Evolutionary conservation across 30 jellyfish, hydroid and myxozoan genomes (phyloP).

Genomic region (Catostylus mosaicus): DNA sequence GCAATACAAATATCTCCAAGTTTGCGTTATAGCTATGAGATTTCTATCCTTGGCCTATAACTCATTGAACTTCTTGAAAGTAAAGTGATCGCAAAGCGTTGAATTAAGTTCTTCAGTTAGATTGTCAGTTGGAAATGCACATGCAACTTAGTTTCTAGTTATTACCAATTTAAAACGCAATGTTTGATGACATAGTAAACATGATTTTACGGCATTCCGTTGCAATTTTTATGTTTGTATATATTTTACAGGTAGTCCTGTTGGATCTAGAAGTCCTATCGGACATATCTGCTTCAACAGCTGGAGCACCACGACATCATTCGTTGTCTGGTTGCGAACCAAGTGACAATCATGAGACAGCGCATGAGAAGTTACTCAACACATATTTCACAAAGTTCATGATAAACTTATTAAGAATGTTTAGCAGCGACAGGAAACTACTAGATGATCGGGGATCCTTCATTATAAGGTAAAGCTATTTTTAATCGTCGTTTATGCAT

Average conservation of each 20-base stretch:
- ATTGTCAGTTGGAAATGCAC: no score
- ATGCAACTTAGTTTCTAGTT: no score
- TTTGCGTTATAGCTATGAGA: no score
- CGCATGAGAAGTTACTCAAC: slow-evolving; percentile 78
- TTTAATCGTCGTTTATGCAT: neutral
- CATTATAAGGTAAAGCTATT: slow-evolving; percentile 71
- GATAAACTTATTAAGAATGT: slow-evolving; percentile 76
- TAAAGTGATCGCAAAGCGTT: no score
- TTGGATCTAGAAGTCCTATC: slow-evolving; percentile 93
- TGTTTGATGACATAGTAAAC: no score
- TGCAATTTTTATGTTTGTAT: neutral
- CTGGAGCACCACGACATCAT: slow-evolving; percentile 93
- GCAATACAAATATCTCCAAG: no score
- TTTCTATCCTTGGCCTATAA: no score
- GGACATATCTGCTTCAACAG: slow-evolving; percentile 96
- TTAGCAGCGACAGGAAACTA: slow-evolving; percentile 76
- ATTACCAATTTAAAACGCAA: no score
- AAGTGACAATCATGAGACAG: slow-evolving; percentile 51
- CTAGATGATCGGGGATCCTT: slow-evolving; percentile 88
- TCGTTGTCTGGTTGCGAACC: slow-evolving; percentile 58
- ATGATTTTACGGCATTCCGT: no score
- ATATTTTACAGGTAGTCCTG: slow-evolving; percentile 74
- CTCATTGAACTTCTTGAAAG: no score
- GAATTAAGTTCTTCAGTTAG: no score
- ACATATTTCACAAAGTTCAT: slow-evolving; percentile 91